Conservation (phyloP, 2,797 vertebrate species). For the Pampus argenteus region DNA sequence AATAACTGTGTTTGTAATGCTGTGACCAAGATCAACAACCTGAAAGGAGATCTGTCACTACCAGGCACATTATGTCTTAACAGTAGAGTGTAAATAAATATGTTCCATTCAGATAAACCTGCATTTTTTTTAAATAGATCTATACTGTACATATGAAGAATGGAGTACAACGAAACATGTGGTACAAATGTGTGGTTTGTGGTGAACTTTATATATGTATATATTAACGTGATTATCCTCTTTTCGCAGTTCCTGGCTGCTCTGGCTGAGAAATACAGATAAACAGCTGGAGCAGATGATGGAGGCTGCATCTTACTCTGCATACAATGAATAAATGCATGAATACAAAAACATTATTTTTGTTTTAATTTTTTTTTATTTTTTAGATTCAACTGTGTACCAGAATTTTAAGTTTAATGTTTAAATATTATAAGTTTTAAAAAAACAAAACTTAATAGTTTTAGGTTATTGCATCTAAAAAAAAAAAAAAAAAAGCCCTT, state of each 20-base stretch:
- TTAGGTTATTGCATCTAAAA: too few relatives aligned
- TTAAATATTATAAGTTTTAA: too few relatives aligned
- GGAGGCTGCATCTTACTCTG: background rate
- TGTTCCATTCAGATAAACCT: background rate
- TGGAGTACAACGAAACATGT: too few relatives aligned
- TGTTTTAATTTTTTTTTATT: background rate
- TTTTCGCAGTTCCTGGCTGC: constrained; percentile 85
- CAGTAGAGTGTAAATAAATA: background rate
- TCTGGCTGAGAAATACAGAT: constrained; percentile 91
- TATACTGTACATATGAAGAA: background rate
- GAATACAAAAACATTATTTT: background rate
- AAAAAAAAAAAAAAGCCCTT: too few relatives aligned
- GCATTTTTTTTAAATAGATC: too few relatives aligned
- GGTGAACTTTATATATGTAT: background rate
- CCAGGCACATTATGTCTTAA: background rate
- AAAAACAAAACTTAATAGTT: too few relatives aligned
- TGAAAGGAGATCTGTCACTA: too few relatives aligned
- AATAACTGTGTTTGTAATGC: too few relatives aligned
- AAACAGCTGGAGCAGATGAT: constrained; percentile 46
- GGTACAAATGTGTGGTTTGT: background rate
- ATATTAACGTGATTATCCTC: background rate
- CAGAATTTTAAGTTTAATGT: too few relatives aligned
- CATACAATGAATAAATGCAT: constrained; percentile 45
- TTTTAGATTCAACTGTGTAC: background rate
- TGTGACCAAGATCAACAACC: too few relatives aligned